A percentile compares a stretch with the other conserved stretches of the same genome.
Conservation (phyloP, 2,797 vertebrate genomes). For the Micrastur ruficollis region DNA sequence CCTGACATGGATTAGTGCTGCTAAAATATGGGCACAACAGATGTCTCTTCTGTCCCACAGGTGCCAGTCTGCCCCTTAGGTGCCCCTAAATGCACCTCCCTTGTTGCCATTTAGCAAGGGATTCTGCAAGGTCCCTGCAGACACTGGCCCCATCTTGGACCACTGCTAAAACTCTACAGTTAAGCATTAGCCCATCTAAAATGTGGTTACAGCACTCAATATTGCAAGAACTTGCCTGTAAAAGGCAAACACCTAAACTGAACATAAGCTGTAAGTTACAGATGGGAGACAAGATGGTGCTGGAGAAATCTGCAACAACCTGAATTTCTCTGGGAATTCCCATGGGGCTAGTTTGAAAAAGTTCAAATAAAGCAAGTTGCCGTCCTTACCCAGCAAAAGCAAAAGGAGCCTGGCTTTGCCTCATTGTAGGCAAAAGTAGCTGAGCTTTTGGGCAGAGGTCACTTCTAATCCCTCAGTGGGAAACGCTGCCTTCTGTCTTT, state of each 20-base stretch:
- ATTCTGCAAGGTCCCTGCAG: neutral
- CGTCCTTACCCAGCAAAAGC: neutral
- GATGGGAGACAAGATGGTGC: neutral
- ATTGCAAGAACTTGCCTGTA: neutral
- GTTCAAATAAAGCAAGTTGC: neutral
- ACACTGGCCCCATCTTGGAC: neutral
- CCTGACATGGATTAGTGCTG: slow-evolving; percentile 43
- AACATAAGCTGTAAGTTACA: rapidly evolving
- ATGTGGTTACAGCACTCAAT: neutral
- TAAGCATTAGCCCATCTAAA: neutral
- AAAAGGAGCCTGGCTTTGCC: neutral
- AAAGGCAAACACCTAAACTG: neutral
- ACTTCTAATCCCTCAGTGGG: neutral
- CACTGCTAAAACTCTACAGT: neutral
- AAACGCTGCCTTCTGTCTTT: neutral
- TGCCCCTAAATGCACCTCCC: neutral
- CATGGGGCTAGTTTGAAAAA: neutral
- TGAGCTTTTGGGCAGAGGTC: neutral
- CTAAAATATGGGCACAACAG: slow-evolving; percentile 46
- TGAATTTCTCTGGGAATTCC: neutral
- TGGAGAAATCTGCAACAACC: neutral
- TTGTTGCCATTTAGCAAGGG: neutral
- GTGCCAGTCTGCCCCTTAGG: neutral
- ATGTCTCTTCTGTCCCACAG: slow-evolving; percentile 21
- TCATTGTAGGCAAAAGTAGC: neutral